These are phyloP conservation scores for Adela reaumurella DNA, from an alignment of 2,888 invertebrate genomes.

Conservation along the genomic window DNA sequence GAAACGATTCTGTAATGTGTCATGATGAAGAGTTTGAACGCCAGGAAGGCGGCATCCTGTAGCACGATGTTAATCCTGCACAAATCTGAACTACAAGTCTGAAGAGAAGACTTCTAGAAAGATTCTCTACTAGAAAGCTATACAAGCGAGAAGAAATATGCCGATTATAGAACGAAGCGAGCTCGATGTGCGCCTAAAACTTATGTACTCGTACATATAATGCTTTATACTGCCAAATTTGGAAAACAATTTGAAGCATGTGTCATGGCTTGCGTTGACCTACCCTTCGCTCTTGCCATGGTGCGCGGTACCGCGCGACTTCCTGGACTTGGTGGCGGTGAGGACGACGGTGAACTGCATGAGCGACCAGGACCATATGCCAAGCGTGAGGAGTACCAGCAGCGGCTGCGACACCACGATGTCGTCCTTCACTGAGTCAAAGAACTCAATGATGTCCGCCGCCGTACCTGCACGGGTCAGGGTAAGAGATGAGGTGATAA, in stretches of 20 bases:
- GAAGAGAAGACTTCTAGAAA: no score
- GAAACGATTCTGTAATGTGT: constrained; percentile 84
- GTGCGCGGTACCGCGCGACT: constrained; percentile 63
- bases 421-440: constrained; percentile 92
- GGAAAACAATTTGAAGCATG: no score
- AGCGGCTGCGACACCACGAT: constrained; percentile 74
- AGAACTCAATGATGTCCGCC: constrained; percentile 94
- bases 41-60: constrained; percentile 84
- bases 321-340: constrained; percentile 80
- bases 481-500: no score
- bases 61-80: constrained; percentile 81
- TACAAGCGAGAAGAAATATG: no score
- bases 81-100: no score
- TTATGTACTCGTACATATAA: no score
- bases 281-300: neutral
- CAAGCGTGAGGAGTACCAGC: constrained; percentile 79
- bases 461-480: constrained; percentile 78
- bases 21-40: constrained; percentile 81
- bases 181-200: no score
- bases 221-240: no score
- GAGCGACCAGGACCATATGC: constrained; percentile 91
- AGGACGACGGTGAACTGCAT: constrained; percentile 93
- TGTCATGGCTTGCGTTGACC: no score
- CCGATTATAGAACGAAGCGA: no score
- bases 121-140: no score